These are phyloP conservation scores for Tenthredo scrophulariae DNA, from an alignment of 2,888 invertebrate species.

Conservation along the genomic window DNA sequence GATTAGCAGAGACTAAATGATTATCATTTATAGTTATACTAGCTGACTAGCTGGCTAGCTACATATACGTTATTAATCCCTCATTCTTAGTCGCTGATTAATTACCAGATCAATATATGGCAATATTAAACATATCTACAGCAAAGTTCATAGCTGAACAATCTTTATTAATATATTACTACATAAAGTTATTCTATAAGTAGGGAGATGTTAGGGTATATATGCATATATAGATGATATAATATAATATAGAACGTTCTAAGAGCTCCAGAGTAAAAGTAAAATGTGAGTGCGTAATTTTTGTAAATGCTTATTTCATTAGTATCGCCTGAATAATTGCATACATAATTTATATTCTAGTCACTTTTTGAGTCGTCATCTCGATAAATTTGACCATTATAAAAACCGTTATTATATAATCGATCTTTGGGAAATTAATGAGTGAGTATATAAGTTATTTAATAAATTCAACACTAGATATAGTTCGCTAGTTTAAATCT, in stretches of 20 bases:
- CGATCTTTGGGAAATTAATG: conserved; percentile 7
- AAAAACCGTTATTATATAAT: conserved; percentile 28
- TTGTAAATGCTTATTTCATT: conserved; percentile 22
- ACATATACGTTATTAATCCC: background rate
- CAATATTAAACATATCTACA: conserved; percentile 52
- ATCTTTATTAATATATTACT: conserved; percentile 2
- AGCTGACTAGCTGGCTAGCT: background rate
- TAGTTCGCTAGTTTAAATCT: conserved; percentile 20
- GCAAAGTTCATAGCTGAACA: conserved; percentile 24
- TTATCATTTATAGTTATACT: background rate
- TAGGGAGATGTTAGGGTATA: background rate
- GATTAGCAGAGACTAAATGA: conserved; percentile 18
- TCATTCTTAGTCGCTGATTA: conserved; percentile 8
- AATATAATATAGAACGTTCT: background rate
- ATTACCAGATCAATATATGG: conserved; percentile 37
- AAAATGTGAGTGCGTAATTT: background rate
- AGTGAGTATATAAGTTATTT: conserved; percentile 24
- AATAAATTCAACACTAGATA: background rate
- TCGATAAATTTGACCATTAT: conserved; percentile 34
- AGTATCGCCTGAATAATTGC: background rate
- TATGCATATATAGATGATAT: background rate
- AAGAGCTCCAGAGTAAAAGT: conserved; percentile 3
- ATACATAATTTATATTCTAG: background rate
- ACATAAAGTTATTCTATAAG: conserved; percentile 1
- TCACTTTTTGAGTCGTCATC: conserved; percentile 40